A percentile compares a stretch with the other conserved stretches of the same genome.
phyloP scores from a whole-genome alignment of 2,113 vertebrate species.

The Scopus umbretta region DNA sequence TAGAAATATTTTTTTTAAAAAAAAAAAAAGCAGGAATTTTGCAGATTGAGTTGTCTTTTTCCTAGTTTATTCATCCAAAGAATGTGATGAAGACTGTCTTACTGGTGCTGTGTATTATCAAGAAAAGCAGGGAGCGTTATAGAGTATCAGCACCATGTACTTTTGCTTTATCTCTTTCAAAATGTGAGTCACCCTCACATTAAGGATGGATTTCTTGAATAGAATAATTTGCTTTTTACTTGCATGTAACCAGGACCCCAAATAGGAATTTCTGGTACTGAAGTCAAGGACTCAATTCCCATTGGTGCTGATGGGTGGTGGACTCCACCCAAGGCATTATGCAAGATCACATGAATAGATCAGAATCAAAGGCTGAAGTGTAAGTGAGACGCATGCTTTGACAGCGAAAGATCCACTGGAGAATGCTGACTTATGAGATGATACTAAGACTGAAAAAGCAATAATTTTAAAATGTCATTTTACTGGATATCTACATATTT shows the following conservation, averaged over 20 bases:
- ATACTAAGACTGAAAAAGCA: neutral
- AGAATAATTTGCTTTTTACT: neutral
- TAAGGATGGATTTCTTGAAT: neutral
- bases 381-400: neutral
- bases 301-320: neutral
- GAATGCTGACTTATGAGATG: neutral
- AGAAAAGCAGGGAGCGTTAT: neutral
- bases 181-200: neutral
- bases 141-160: neutral
- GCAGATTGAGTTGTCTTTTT: neutral
- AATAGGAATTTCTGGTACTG: neutral
- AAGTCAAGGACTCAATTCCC: neutral
- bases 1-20: neutral
- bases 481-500: neutral
- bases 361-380: neutral
- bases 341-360: neutral
- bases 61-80: neutral
- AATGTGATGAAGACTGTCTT: neutral
- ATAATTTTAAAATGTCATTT: neutral
- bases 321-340: accelerated
- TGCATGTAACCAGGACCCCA: neutral
- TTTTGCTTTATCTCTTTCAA: neutral
- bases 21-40: neutral
- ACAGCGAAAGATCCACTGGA: neutral
- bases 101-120: neutral